Percentiles rank a stretch among this genome's conserved stretches.
phyloP scores from a whole-genome alignment of 2,113 vertebrate genomes.

The Chinchilla lanigera region DNA sequence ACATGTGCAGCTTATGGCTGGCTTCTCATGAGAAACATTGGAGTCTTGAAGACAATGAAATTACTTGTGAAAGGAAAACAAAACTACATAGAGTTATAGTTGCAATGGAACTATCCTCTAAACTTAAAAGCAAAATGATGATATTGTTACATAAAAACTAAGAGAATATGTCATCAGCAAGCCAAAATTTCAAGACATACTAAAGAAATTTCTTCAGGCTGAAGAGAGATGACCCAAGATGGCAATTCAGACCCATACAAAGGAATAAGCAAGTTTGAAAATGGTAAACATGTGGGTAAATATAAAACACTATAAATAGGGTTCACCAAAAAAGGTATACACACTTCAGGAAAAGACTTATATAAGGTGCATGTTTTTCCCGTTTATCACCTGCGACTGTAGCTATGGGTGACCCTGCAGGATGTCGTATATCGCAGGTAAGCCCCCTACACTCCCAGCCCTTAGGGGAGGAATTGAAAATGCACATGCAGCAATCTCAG shows the following conservation, averaged over 20 bases:
- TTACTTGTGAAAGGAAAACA: neutral
- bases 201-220: neutral
- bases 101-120: neutral
- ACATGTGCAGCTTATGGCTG: neutral
- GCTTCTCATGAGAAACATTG: neutral
- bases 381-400: neutral
- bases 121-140: constrained; percentile 30
- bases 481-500: neutral
- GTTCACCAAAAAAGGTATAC: neutral
- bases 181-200: neutral
- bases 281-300: neutral
- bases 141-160: neutral
- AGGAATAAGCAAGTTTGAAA: neutral
- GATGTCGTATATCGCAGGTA: neutral
- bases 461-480: neutral
- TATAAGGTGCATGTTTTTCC: neutral
- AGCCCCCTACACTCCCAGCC: neutral
- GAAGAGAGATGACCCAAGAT: neutral
- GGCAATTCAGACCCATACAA: neutral
- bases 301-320: neutral
- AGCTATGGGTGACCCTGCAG: neutral
- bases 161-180: neutral
- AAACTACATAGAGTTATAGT: neutral
- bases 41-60: neutral
- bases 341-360: neutral